Evolutionary conservation across 2,888 invertebrate genomes (phyloP).

Genomic region (Tenthredo livida): DNA sequence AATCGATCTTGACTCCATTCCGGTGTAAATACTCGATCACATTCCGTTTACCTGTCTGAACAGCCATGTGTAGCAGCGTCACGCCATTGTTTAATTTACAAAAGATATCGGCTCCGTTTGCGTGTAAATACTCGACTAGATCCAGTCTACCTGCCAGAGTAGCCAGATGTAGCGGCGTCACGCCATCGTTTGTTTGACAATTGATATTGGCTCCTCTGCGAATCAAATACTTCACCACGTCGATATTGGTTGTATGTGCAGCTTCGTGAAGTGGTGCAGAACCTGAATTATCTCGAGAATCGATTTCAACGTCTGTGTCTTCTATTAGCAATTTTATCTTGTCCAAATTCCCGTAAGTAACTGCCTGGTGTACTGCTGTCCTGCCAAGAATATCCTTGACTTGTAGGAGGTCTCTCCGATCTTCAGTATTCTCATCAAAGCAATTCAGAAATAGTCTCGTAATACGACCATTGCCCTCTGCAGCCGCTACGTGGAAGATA

Average conservation of each 20-base stretch:
- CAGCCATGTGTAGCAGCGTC: background rate
- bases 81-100: no score
- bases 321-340: background rate
- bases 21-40: background rate
- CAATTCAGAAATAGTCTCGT: background rate
- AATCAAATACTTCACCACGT: background rate
- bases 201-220: background rate
- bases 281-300: background rate
- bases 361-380: background rate
- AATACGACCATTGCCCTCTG: conserved; percentile 5
- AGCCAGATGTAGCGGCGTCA: background rate
- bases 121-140: no score
- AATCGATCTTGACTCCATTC: background rate
- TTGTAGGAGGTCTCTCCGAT: background rate
- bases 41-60: background rate
- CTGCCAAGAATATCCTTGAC: background rate
- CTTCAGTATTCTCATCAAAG: background rate
- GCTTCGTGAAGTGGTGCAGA: background rate
- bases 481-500: background rate
- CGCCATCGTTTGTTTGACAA: background rate
- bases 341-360: background rate
- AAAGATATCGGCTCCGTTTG: no score
- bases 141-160: no score
- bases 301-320: background rate
- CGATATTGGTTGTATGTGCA: background rate